phyloP scores from a whole-genome alignment of 2,888 invertebrate species.

The Rhodophaea formosa region DNA sequence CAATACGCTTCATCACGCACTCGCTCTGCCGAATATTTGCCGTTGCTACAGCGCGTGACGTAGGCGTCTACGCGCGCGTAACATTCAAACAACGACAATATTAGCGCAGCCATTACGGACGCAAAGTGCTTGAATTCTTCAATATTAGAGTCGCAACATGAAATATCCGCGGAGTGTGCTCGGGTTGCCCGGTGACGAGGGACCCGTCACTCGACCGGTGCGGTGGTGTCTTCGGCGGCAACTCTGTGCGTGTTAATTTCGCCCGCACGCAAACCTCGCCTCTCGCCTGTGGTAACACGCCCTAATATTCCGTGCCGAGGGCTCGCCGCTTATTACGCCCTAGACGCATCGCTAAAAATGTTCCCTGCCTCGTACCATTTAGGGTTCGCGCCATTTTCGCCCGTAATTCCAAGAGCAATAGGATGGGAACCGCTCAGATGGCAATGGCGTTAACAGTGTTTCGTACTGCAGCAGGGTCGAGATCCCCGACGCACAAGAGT shows the following conservation, averaged over 20 bases:
- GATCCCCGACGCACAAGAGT: slow-evolving; percentile 76
- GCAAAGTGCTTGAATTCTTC: slow-evolving; percentile 34
- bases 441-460: slow-evolving; percentile 52
- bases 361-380: slow-evolving; percentile 67
- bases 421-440: slow-evolving; percentile 41
- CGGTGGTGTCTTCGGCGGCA: slow-evolving; percentile 76
- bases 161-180: slow-evolving; percentile 57
- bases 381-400: slow-evolving; percentile 48
- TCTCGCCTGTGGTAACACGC: slow-evolving; percentile 44
- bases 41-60: slow-evolving; percentile 37
- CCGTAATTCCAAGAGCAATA: slow-evolving; percentile 40
- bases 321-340: slow-evolving; percentile 65
- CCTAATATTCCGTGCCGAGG: slow-evolving; percentile 48
- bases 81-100: slow-evolving; percentile 30
- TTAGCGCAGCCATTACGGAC: slow-evolving; percentile 27
- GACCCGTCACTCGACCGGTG: slow-evolving; percentile 69
- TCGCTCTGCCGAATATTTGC: slow-evolving; percentile 41
- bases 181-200: slow-evolving; percentile 68
- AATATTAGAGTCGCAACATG: slow-evolving; percentile 42
- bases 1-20: slow-evolving; percentile 27
- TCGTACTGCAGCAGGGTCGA: slow-evolving; percentile 53
- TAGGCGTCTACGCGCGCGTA: slow-evolving; percentile 36
- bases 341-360: slow-evolving; percentile 69
- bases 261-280: slow-evolving; percentile 49
- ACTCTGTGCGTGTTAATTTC: slow-evolving; percentile 55